Percentiles rank a stretch among this genome's conserved stretches.
phyloP scores from a whole-genome alignment of 2,797 vertebrate species.

The Argyrosomus regius region DNA sequence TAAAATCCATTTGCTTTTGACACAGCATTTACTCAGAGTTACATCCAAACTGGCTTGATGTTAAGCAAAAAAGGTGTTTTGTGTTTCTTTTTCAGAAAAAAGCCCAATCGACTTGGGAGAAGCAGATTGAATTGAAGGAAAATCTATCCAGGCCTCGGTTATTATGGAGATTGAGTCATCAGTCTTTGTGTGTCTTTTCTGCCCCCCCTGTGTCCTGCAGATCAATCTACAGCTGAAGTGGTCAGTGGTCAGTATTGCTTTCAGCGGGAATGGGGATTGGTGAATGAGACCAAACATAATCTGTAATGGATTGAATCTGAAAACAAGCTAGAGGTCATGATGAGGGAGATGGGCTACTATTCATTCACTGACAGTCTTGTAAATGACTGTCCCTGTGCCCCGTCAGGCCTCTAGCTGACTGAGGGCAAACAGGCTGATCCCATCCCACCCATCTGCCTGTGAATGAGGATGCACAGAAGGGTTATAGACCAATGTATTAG shows the following conservation, averaged over 20 bases:
- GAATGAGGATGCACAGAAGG: slow-evolving; percentile 14
- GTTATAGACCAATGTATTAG: slow-evolving; percentile 13
- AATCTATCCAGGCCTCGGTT: slow-evolving; percentile 54
- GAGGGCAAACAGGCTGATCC: slow-evolving; percentile 20
- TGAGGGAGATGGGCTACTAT: slow-evolving; percentile 53
- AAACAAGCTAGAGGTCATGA: slow-evolving; percentile 66
- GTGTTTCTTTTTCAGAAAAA: slow-evolving; percentile 12
- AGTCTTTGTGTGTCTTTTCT: slow-evolving; percentile 59
- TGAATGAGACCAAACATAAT: slow-evolving; percentile 55
- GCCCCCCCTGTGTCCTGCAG: slow-evolving; percentile 47
- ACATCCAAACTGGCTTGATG: slow-evolving; percentile 40
- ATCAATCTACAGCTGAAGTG: slow-evolving; percentile 68
- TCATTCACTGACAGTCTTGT: slow-evolving; percentile 42
- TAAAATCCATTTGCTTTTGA: slow-evolving; percentile 36
- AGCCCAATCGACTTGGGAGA: slow-evolving; percentile 14
- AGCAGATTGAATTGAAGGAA: slow-evolving; percentile 58
- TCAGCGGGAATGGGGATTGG: slow-evolving; percentile 41
- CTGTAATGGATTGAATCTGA: slow-evolving; percentile 60
- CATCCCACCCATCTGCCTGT: slow-evolving; percentile 29
- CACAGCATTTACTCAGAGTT: slow-evolving; percentile 49
- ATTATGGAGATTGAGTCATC: slow-evolving; percentile 72
- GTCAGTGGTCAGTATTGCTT: slow-evolving; percentile 66
- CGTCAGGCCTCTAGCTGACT: slow-evolving; percentile 25
- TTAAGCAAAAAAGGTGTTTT: slow-evolving; percentile 41
- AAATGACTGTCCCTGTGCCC: slow-evolving; percentile 38